Evolutionary conservation across 2,888 invertebrate species (phyloP), one percentile per base, ranked within the genome.

Genomic region (Diachrysia chrysitis): DNA sequence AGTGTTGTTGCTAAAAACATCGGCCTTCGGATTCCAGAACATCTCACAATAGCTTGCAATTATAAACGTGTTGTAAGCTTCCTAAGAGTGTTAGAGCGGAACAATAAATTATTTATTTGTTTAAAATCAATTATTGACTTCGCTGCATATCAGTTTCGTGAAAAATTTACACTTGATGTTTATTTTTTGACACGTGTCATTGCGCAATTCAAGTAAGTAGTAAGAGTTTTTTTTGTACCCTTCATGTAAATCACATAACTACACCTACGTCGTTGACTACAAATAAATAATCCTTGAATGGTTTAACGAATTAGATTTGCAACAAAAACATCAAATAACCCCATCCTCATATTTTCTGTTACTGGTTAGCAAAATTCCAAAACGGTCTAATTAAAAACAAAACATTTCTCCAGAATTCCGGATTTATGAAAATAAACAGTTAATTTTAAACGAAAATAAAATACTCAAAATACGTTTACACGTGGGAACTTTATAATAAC

Each of bases 1-100:
- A 57, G 70, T 66, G 67, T 57, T 71, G 63, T 74, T 84, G 71
- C 74, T 65, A 60, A 73, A 42, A 54, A 46, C 64, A 25, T 46
- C 63, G 63, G 67, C 85, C 85, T 83, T 72, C 69, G 58, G 58
- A 84, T 84, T 67, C 79, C 79, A 71, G 71, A 73, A 75, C 73
- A 80, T 80, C 79, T 80, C 71, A 82, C 79, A 82, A 82, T 59
- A 57, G 63, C 51, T 60, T 53, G 48, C 46, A 57, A 61, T 69
- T 75, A 75, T 69, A 66, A 69, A 64, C 59, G 58, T 78, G 67
- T 78, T 81, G 81, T 69, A 79, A 69, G 63, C 48, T 63, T 66
- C 79, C 71, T 79, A 65, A 56, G 32, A 32, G 75, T 78, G 62
- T 64, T 73, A 53, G 67, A 68, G 75, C 69, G 64, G 58, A 78